These are phyloP conservation scores for Sinocyclocheilus anshuiensis DNA, from an alignment of 2,113 vertebrate genomes.

Conservation along the genomic window DNA sequence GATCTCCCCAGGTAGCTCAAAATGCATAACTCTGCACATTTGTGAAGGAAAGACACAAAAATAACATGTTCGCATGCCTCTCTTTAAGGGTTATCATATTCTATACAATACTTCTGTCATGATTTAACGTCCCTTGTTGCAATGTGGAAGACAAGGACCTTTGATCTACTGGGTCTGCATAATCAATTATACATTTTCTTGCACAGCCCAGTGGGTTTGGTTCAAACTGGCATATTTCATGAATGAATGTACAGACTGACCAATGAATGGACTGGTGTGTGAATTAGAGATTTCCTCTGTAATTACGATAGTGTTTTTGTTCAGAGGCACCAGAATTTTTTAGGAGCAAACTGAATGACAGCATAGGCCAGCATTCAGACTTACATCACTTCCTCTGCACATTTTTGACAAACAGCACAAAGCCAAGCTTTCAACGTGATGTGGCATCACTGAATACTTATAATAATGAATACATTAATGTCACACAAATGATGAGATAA, in stretches of 20 bases:
- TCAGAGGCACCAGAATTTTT: too few species aligned
- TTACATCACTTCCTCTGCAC: slow-evolving; percentile 16
- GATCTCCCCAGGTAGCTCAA: slow-evolving; percentile 10
- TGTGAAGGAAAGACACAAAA: neutral
- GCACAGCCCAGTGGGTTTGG: neutral
- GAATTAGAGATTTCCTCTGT: neutral
- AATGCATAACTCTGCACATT: neutral
- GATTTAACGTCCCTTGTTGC: neutral
- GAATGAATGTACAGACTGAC: slow-evolving; percentile 33
- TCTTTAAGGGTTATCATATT: neutral
- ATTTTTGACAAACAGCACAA: slow-evolving; percentile 7
- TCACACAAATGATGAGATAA: neutral
- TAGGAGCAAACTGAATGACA: slow-evolving; percentile 23
- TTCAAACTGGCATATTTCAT: slow-evolving; percentile 42
- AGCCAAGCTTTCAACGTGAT: neutral
- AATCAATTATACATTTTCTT: slow-evolving; percentile 16
- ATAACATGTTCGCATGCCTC: neutral
- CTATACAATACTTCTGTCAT: neutral
- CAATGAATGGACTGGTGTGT: slow-evolving; percentile 19
- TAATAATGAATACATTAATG: neutral
- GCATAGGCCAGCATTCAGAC: slow-evolving; percentile 35
- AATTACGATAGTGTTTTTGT: neutral
- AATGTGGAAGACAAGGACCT: slow-evolving; percentile 18
- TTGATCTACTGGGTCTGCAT: slow-evolving; percentile 7
- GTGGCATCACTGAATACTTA: slow-evolving; percentile 11